Evolutionary conservation across 2,113 vertebrate species (phyloP).

Genomic region (Furnarius figulus): DNA sequence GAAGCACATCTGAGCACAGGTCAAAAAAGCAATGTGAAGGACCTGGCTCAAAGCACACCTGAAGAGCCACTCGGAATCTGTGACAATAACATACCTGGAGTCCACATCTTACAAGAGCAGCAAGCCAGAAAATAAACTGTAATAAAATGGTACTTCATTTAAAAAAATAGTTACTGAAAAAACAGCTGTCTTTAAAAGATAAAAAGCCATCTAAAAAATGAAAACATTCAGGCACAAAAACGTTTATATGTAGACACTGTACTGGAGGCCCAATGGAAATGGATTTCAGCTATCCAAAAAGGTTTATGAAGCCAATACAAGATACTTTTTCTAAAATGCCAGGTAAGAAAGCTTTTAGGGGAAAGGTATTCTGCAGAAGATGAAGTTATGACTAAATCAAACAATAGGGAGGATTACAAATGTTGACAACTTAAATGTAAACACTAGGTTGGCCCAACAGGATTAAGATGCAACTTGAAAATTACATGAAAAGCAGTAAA

Average conservation of each 20-base stretch:
- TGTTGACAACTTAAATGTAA: background rate
- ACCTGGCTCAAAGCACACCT: background rate
- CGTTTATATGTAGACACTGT: background rate
- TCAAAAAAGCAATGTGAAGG: background rate
- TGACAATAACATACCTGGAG: no score
- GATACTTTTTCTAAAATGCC: background rate
- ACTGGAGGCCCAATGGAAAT: background rate
- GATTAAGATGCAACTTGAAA: background rate
- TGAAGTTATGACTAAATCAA: background rate
- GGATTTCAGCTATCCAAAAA: background rate
- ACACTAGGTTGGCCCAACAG: background rate
- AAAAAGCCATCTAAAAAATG: background rate
- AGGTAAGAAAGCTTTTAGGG: background rate
- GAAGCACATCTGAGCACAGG: background rate
- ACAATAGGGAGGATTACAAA: background rate
- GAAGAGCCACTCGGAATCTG: background rate
- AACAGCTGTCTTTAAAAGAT: background rate
- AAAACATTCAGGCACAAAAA: background rate
- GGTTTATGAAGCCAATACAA: background rate
- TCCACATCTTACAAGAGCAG: background rate
- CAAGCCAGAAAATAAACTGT: background rate
- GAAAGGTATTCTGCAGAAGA: background rate
- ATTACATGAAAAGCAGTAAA: background rate
- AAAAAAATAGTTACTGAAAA: background rate
- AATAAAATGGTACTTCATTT: fast-evolving